Percentiles rank a stretch among this genome's conserved stretches.
phyloP scores from a whole-genome alignment of 2,113 vertebrate genomes.

The Zosterops pallidus region DNA sequence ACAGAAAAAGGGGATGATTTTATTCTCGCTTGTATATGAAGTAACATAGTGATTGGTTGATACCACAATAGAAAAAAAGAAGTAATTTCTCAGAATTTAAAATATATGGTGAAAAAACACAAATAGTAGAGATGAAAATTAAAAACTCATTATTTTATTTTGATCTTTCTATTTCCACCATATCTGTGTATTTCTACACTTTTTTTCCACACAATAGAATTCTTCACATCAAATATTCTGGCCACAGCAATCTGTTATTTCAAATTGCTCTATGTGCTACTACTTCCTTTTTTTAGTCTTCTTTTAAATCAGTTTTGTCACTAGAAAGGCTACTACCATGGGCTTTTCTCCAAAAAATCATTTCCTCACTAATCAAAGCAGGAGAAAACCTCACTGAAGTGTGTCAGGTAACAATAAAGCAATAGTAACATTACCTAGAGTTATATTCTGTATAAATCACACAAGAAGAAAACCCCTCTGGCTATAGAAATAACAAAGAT shows the following conservation, averaged over 20 bases:
- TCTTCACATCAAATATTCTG: background rate
- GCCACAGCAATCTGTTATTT: background rate
- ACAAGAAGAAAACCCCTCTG: background rate
- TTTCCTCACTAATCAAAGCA: slow-evolving; percentile 27
- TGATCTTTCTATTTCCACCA: slow-evolving; percentile 7
- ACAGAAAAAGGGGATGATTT: slow-evolving; percentile 12
- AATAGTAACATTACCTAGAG: background rate
- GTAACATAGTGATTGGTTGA: background rate
- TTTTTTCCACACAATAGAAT: background rate
- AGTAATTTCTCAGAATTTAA: slow-evolving; percentile 4
- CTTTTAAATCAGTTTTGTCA: slow-evolving; percentile 34
- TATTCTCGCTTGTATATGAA: background rate
- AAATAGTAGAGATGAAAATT: slow-evolving; percentile 27
- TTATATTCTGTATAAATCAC: background rate
- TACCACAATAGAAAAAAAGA: slow-evolving; percentile 15
- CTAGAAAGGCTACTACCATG: background rate
- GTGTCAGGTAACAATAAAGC: background rate
- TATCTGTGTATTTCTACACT: background rate
- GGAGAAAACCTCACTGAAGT: background rate
- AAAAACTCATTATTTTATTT: background rate
- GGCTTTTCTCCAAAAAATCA: background rate
- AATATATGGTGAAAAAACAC: background rate
- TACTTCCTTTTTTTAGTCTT: slow-evolving; percentile 3
- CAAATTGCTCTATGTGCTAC: background rate
- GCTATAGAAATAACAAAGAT: slow-evolving; percentile 11